Evolutionary conservation across 2,888 invertebrate species (phyloP), one percentile per base, ranked within the genome.

Genomic region (Meganola albula): DNA sequence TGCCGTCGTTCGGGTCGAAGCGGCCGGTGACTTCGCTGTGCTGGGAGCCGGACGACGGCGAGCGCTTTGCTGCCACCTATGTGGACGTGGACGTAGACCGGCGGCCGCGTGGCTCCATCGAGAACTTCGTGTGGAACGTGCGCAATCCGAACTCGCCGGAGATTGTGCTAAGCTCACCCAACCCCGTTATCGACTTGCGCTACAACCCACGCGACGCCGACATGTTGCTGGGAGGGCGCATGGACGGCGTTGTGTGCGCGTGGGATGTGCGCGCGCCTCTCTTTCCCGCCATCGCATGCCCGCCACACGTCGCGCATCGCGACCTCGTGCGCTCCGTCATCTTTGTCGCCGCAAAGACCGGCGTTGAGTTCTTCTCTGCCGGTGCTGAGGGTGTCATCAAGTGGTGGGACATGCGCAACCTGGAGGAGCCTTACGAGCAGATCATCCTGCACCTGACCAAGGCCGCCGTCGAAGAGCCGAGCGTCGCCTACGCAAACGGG

Each of bases 311-410:
- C 29, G 94, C 96, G 40, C 98, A 98, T 69, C 86, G 92, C 21
- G 97, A 98, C 77, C 91, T 95, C 0, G 96, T 94, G 5, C 90
- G 92, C 47, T 92, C 91, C 49, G 91, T 95, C 7, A 75, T 94
- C 0, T 97, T 97, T 93, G 92, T 96, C 37, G 93, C 93, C 66
- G 93, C 96, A 1, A 98, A 98, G 82, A 93, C 95, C 1, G 96
- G 96, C 1, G 91, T 92, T 1, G 98, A 98, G 70, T 96, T 97
- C 68, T 97, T 97, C 77, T 96, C 97, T 1, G 89, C 93, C 0
- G 93, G 96, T 0, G 92, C 94, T 1, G 98, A 98, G 70, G 98
- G 98, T 1, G 92, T 91, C 72, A 90, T 93, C 24, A 89, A 91
- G 67, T 93, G 93, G 93, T 93, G 93, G 93, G 93, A 93, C 70